phyloP scores from a whole-genome alignment of 92 coral and sea anemone genomes.

The Epizoanthus stellaris region DNA sequence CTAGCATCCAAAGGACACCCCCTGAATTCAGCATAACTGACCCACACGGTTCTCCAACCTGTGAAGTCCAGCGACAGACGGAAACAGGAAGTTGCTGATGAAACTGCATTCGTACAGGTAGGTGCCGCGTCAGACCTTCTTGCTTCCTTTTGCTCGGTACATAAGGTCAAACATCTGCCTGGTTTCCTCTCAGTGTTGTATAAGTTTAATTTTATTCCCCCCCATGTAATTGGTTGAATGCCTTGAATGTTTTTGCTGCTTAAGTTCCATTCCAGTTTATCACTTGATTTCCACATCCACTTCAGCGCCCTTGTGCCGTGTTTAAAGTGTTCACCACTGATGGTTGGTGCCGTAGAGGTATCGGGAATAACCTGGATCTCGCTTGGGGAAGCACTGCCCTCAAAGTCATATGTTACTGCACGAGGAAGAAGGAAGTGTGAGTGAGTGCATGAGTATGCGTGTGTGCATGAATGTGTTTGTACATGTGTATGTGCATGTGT shows the following conservation, averaged over 20 bases:
- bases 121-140: constrained; percentile 16
- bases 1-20: constrained; percentile 24
- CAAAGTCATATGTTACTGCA: constrained; percentile 27
- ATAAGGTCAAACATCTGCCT: constrained; percentile 11
- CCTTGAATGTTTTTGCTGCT: constrained; percentile 13
- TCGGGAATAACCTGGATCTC: constrained; percentile 17
- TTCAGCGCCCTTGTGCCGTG: constrained; percentile 9
- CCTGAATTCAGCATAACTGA: constrained; percentile 27
- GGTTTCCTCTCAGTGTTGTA: constrained; percentile 28
- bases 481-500: background rate
- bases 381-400: background rate
- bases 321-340: constrained; percentile 8
- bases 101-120: background rate
- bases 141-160: constrained; percentile 16
- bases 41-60: constrained; percentile 56
- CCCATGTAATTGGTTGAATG: background rate
- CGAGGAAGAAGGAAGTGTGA: background rate
- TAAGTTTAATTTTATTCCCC: constrained; percentile 21
- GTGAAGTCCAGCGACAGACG: constrained; percentile 44
- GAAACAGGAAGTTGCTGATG: constrained; percentile 38
- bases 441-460: background rate
- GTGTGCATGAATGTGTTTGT: background rate
- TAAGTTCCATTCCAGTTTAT: background rate
- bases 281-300: constrained; percentile 23
- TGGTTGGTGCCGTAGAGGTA: background rate